Conservation (phyloP, 2,888 invertebrate species). For the Caenorhabditis afra region DNA sequence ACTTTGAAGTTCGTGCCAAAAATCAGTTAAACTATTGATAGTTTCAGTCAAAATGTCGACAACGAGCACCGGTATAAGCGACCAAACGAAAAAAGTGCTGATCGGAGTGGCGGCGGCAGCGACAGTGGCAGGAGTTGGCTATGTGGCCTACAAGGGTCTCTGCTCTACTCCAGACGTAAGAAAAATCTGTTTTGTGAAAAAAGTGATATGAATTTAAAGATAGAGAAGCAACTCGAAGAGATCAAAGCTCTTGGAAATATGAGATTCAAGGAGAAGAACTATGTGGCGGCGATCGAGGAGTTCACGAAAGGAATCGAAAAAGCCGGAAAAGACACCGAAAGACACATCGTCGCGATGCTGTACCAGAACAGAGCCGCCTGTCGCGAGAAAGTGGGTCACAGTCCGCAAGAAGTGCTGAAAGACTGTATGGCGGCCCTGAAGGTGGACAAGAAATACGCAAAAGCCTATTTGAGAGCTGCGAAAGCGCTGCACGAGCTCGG, state of each 20-base stretch:
- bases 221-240: constrained; percentile 32
- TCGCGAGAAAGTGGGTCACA: constrained; percentile 46
- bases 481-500: constrained; percentile 41
- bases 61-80: constrained; percentile 32
- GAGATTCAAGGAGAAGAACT: constrained; percentile 47
- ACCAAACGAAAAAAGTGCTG: constrained; percentile 54
- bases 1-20: background rate
- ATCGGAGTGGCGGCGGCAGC: constrained; percentile 50
- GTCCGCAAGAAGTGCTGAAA: constrained; percentile 37
- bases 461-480: constrained; percentile 56
- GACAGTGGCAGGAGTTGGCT: constrained; percentile 51
- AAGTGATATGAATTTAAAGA: too few species aligned
- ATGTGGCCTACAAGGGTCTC: constrained; percentile 25
- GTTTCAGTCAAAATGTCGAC: constrained; percentile 26
- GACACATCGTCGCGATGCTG: constrained; percentile 51
- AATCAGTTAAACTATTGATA: background rate
- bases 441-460: constrained; percentile 54
- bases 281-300: constrained; percentile 39
- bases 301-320: constrained; percentile 49
- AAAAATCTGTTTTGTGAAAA: constrained; percentile 2
- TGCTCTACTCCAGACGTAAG: constrained; percentile 6
- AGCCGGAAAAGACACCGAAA: constrained; percentile 1
- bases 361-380: constrained; percentile 61
- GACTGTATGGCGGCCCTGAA: constrained; percentile 53
- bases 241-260: constrained; percentile 48